Conservation (phyloP, 2,888 invertebrate genomes). For the Laspeyria flexula region DNA sequence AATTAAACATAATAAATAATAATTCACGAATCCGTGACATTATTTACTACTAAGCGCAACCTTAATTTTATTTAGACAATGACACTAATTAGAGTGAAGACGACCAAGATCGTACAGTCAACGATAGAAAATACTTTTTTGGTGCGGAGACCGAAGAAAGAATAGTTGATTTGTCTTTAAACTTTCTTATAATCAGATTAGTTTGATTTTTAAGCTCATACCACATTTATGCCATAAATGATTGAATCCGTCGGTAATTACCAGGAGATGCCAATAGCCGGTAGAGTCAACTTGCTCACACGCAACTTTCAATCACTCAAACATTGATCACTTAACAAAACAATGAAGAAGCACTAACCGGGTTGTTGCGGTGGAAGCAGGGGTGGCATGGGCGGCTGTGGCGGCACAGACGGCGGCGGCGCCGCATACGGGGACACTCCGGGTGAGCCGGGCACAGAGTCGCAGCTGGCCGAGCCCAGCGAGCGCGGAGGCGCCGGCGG, state of each 20-base stretch:
- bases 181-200: too few relatives aligned
- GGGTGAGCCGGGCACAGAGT: constrained; percentile 77
- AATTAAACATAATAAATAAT: too few relatives aligned
- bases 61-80: too few relatives aligned
- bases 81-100: too few relatives aligned
- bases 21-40: too few relatives aligned
- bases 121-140: too few relatives aligned
- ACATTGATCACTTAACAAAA: not conserved
- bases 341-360: constrained; percentile 61
- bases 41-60: too few relatives aligned
- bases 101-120: too few relatives aligned
- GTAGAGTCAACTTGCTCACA: not conserved
- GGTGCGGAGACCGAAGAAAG: too few relatives aligned
- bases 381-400: constrained; percentile 81
- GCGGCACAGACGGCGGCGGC: constrained; percentile 86
- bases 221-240: not conserved
- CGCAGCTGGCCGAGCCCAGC: constrained; percentile 73
- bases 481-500: constrained; percentile 68
- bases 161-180: too few relatives aligned
- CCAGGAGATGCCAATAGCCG: not conserved
- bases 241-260: not conserved
- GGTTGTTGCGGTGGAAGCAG: constrained; percentile 79
- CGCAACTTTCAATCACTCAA: not conserved
- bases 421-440: constrained; percentile 76
- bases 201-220: not conserved